Percentiles rank a stretch among this genome's conserved stretches.
phyloP scores from a whole-genome alignment of 2,888 invertebrate genomes.

The Caenorhabditis sp. region DNA sequence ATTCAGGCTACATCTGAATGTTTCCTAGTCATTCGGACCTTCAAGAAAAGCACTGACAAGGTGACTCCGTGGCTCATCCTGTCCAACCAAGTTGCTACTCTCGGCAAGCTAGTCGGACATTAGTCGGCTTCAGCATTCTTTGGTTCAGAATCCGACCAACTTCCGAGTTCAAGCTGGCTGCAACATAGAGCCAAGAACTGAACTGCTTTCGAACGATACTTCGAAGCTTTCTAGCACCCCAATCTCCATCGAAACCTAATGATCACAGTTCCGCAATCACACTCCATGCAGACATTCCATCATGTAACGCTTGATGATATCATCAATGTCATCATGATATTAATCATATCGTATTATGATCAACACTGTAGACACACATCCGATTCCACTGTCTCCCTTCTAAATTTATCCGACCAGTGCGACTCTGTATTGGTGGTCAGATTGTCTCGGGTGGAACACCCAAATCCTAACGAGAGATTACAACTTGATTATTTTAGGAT shows the following conservation, averaged over 20 bases:
- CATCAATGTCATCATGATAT: conserved; percentile 9
- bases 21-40: too few species aligned
- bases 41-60: too few species aligned
- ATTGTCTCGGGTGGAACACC: not conserved
- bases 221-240: not conserved
- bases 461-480: not conserved
- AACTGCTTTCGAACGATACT: too few species aligned
- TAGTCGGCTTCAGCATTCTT: too few species aligned
- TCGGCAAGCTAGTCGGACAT: too few species aligned
- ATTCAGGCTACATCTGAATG: not conserved
- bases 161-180: too few species aligned
- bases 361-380: not conserved
- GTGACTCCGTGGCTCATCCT: too few species aligned
- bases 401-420: conserved; percentile 1
- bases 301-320: conserved; percentile 15
- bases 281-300: not conserved
- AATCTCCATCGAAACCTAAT: not conserved
- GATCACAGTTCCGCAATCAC: conserved; percentile 8
- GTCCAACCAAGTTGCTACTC: too few species aligned
- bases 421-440: conserved; percentile 7
- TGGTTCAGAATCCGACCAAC: too few species aligned
- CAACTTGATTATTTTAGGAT: too few species aligned
- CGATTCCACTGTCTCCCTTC: not conserved
- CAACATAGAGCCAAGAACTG: too few species aligned
- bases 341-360: conserved; percentile 16